phyloP scores from a whole-genome alignment of 2,797 vertebrate species.

The Sebastes flavidus region DNA sequence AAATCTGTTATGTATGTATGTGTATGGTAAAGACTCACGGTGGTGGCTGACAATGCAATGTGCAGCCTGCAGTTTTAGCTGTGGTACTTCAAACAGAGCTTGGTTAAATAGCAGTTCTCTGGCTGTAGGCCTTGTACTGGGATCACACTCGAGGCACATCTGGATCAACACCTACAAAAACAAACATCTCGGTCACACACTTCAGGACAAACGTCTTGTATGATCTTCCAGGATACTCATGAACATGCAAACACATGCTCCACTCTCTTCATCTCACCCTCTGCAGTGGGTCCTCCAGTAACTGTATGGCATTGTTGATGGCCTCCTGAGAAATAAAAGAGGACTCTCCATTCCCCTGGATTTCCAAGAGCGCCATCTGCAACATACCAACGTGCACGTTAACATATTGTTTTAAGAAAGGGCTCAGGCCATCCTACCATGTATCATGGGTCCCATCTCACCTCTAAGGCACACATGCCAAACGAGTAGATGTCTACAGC shows the following conservation, averaged over 20 bases:
- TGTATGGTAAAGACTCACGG: slow-evolving; percentile 83
- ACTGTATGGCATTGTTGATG: slow-evolving; percentile 93
- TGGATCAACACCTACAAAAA: slow-evolving; percentile 92
- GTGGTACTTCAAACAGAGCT: slow-evolving; percentile 96
- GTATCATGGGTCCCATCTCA: slow-evolving; percentile 39
- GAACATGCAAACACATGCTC: background rate
- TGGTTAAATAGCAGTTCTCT: slow-evolving; percentile 95
- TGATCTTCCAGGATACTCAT: background rate
- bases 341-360: slow-evolving; percentile 95
- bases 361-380: slow-evolving; percentile 97
- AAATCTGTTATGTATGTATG: background rate
- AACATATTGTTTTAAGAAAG: background rate
- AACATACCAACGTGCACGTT: slow-evolving; percentile 14
- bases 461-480: slow-evolving; percentile 98
- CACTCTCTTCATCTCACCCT: slow-evolving; percentile 81
- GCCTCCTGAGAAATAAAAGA: slow-evolving; percentile 95
- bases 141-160: slow-evolving; percentile 92
- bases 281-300: slow-evolving; percentile 94
- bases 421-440: background rate
- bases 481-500: slow-evolving; percentile 99
- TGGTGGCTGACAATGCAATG: slow-evolving; percentile 96
- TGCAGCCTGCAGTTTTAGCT: slow-evolving; percentile 93
- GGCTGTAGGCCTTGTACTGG: slow-evolving; percentile 89
- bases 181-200: slow-evolving; percentile 27
- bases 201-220: background rate